Evolutionary conservation across 2,888 invertebrate species (phyloP).

Genomic region (Papilio demoleus): DNA sequence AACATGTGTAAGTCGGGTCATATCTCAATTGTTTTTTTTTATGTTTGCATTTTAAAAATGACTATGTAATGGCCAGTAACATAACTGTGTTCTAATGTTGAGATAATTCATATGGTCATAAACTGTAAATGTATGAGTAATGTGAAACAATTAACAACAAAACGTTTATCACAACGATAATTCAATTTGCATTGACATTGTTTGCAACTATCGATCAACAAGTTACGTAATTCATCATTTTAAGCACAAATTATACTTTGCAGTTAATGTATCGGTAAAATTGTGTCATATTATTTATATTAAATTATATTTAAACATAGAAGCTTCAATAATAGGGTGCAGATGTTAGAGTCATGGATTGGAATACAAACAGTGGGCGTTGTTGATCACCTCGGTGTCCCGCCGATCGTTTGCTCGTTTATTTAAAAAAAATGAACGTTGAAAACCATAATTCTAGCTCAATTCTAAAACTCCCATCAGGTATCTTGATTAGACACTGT

Average conservation of each 20-base stretch:
- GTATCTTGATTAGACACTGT: no score
- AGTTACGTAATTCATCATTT: slow-evolving; percentile 8
- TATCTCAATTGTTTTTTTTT: no score
- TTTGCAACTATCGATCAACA: background rate
- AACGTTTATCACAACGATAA: slow-evolving; percentile 10
- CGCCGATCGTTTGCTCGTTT: no score
- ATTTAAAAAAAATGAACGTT: no score
- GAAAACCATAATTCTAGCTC: no score
- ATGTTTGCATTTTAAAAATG: no score
- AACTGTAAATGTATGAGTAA: background rate
- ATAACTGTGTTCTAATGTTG: background rate
- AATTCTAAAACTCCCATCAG: no score
- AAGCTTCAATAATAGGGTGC: background rate
- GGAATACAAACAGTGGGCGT: no score
- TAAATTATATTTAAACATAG: background rate
- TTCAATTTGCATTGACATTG: background rate
- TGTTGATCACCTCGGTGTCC: no score
- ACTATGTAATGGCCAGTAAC: background rate
- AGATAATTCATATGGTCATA: background rate
- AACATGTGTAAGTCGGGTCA: background rate
- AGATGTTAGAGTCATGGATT: no score
- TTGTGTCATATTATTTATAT: background rate
- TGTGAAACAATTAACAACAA: slow-evolving; percentile 3
- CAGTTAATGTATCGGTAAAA: slow-evolving; percentile 10
- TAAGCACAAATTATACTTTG: background rate